Evolutionary conservation across 2,113 vertebrate species (phyloP).

Genomic region (Pollimyrus isidori): DNA sequence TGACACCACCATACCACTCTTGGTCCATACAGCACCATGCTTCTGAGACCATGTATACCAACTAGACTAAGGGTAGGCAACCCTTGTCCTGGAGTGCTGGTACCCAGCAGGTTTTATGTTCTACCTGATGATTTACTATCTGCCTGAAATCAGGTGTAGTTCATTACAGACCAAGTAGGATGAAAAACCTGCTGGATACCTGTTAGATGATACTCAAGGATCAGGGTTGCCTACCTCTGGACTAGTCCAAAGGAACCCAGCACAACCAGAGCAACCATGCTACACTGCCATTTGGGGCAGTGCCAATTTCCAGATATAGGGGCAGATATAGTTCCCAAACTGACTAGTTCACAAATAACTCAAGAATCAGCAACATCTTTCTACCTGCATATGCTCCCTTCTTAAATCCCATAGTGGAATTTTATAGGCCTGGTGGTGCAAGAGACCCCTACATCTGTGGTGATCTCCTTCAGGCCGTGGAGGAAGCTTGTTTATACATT

Average conservation of each 20-base stretch:
- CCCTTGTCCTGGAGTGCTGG: background rate
- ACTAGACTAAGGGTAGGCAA: background rate
- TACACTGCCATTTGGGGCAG: background rate
- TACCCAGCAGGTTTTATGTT: too few species aligned
- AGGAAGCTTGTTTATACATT: constrained; percentile 13
- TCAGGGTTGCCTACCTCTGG: too few species aligned
- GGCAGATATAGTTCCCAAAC: background rate
- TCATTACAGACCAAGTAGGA: too few species aligned
- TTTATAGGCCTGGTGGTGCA: background rate
- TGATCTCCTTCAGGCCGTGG: constrained; percentile 3
- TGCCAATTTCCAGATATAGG: constrained; percentile 19
- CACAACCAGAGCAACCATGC: background rate
- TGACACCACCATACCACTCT: background rate
- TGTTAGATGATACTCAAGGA: too few species aligned
- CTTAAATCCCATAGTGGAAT: constrained; percentile 2
- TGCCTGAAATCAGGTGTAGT: too few species aligned
- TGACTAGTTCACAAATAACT: constrained; percentile 19
- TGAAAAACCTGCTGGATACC: too few species aligned
- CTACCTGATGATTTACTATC: too few species aligned
- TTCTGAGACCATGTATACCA: background rate
- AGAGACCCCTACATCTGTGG: background rate
- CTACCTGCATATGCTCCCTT: constrained; percentile 4
- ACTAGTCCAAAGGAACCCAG: background rate
- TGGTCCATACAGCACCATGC: background rate
- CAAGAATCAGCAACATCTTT: background rate